phyloP scores from a whole-genome alignment of 2,113 vertebrate genomes.

The Heloderma charlesbogerti region DNA sequence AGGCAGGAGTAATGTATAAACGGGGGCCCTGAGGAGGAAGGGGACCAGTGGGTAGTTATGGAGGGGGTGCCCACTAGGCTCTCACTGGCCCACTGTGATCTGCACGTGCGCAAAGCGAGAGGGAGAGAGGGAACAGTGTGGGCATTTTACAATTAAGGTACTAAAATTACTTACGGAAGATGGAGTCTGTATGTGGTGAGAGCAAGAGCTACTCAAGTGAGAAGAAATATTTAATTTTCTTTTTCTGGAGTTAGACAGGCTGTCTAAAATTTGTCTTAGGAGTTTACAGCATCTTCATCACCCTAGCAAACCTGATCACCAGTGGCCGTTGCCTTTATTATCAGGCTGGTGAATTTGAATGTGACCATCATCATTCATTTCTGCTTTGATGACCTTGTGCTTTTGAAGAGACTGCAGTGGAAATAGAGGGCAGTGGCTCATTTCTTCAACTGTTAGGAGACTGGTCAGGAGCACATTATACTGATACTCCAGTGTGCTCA shows the following conservation, averaged over 20 bases:
- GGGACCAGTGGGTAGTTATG: too few relatives aligned
- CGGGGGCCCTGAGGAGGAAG: too few relatives aligned
- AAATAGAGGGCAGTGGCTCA: not conserved
- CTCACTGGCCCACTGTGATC: not conserved
- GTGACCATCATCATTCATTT: not conserved
- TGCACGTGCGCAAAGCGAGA: not conserved
- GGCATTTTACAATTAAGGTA: not conserved
- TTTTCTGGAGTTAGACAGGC: not conserved
- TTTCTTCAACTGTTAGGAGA: not conserved
- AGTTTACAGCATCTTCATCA: not conserved
- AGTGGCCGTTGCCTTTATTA: not conserved
- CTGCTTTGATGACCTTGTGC: not conserved
- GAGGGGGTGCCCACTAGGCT: not conserved
- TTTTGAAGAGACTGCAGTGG: not conserved
- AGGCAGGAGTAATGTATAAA: too few relatives aligned
- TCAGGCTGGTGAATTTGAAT: not conserved
- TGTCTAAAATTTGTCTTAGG: not conserved
- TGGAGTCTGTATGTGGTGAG: not conserved
- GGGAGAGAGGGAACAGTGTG: not conserved
- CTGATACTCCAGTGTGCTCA: not conserved
- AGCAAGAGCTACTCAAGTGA: not conserved
- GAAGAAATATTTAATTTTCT: not conserved
- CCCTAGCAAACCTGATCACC: not conserved
- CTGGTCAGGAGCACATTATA: not conserved
- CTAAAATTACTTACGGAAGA: not conserved